Evolutionary conservation across 2,113 vertebrate species (phyloP), one percentile per base, ranked within the genome.

Genomic region (Tautogolabrus adspersus): DNA sequence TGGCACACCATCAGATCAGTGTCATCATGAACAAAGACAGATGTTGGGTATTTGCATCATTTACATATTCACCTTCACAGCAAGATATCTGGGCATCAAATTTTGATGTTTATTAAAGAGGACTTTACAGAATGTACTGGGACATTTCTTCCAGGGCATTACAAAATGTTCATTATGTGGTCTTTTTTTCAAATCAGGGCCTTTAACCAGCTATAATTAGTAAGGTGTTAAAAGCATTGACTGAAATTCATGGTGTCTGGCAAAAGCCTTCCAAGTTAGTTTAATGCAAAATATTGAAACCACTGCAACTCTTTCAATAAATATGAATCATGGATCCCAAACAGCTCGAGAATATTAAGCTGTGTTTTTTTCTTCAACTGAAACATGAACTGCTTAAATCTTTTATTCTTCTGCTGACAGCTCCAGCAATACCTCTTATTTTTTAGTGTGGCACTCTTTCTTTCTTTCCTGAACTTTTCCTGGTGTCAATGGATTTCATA

Each of bases 101-200:
- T 63, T 73, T 26, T 26, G 63, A 79, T 61, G 47, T 10, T 51
- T 34, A 71, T 65, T 51, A 40, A 16, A 42, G 19, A 42, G 21
- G 30, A 79, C 42, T 65, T 59, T 10, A 30, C 66, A 49, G 64
- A 57, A 51, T 66, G 11, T 22, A 10, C 9, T 59, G 18, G 1
- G 5, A 64, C 23, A 44, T 42, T 52, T 66, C 10, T 44, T 21
- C 1, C 10, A 26, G 22, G 47, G 15, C 4, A 52, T 66, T 30
- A 52, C 2, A 13, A 61, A 18, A 2, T 30, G 15, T 40, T 57
- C 12, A 30, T 57, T 10, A 63, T 30, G 59, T 58, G 40, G 16
- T 63, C 8, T 68, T 8, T 26, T 15, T 34, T 34, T 37, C 58
- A 46, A 21, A 58, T 30, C 65, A 42, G 22, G 12, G 47, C 11